Percentiles rank a stretch among this genome's conserved stretches.
phyloP scores from a whole-genome alignment of 2,797 vertebrate genomes.

The Buphagus erythrorhynchus region DNA sequence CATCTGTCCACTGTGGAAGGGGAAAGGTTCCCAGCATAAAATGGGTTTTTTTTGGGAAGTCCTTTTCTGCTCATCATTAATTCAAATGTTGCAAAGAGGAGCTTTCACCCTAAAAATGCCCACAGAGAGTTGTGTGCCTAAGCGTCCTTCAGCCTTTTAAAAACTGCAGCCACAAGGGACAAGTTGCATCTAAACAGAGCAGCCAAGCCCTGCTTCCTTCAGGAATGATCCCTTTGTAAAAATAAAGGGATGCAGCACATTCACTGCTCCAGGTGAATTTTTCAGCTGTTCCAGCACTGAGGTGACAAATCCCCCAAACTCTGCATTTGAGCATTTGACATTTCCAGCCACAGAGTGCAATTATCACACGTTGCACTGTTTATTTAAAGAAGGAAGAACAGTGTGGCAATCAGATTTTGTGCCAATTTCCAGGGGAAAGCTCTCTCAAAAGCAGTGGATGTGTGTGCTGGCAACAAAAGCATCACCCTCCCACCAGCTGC shows the following conservation, averaged over 20 bases:
- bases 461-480: neutral
- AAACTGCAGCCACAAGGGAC: fast-evolving
- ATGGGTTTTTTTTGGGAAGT: neutral
- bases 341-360: neutral
- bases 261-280: fast-evolving
- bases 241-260: fast-evolving
- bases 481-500: fast-evolving
- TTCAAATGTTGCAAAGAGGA: neutral
- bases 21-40: neutral
- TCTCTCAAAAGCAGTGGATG: neutral
- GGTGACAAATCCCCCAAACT: neutral
- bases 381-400: neutral
- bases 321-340: neutral
- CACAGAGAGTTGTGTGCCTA: too few species aligned
- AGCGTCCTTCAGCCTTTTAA: neutral
- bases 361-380: neutral
- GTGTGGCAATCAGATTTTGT: neutral
- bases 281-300: neutral
- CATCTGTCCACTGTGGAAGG: neutral
- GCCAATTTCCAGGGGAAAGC: neutral
- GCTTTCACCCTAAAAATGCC: neutral
- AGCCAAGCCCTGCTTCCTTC: neutral
- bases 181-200: fast-evolving
- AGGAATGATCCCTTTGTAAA: neutral
- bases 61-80: neutral